These are phyloP conservation scores for Hirudinaria manillensis DNA, from an alignment of 2,888 invertebrate genomes.

Conservation along the genomic window DNA sequence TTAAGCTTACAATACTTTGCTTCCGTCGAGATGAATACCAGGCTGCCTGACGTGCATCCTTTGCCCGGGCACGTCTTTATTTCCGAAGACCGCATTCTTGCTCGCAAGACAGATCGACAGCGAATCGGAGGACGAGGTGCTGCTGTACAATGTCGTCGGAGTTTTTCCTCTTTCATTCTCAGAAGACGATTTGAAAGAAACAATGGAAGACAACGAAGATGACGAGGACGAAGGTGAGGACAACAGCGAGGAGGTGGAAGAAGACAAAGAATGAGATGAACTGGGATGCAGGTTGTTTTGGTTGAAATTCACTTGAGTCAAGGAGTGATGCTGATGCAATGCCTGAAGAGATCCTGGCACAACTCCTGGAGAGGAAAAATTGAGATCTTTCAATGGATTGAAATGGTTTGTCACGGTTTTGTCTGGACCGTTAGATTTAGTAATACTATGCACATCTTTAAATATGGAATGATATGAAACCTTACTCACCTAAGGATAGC, in stretches of 20 bases:
- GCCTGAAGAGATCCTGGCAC: conserved; percentile 23
- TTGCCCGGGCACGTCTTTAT: too few species aligned
- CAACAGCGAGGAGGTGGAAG: not conserved
- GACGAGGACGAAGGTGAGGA: not conserved
- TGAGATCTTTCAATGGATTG: not conserved
- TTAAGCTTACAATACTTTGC: too few species aligned
- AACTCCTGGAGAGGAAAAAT: not conserved
- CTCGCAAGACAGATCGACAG: too few species aligned
- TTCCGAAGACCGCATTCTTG: too few species aligned
- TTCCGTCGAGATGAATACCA: too few species aligned
- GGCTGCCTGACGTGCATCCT: too few species aligned
- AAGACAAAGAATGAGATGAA: not conserved
- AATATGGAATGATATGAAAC: not conserved
- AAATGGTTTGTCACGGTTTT: too few species aligned
- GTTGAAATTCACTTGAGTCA: conserved; percentile 4
- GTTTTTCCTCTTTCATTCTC: too few species aligned
- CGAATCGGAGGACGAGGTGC: too few species aligned
- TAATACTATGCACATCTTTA: not conserved
- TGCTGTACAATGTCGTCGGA: too few species aligned
- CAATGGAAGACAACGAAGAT: conserved; percentile 2
- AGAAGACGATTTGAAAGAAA: not conserved
- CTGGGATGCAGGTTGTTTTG: not conserved
- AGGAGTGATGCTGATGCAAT: conserved; percentile 14
- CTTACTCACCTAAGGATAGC: not conserved
- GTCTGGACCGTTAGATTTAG: not conserved